phyloP scores from a whole-genome alignment of 2,113 vertebrate genomes.

The Uropsilus gracilis region DNA sequence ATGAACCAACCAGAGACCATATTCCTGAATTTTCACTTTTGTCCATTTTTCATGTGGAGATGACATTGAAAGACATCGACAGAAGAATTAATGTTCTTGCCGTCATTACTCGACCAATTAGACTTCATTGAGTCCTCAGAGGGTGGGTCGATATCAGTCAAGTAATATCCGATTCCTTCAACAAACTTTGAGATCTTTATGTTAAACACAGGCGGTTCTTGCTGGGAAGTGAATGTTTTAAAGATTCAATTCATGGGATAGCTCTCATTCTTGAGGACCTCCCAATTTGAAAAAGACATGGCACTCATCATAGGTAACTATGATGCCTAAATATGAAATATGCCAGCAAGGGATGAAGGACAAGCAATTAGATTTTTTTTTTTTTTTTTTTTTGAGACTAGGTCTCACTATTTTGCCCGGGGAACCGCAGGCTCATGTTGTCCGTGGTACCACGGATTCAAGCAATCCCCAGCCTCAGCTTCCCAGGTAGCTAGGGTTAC shows the following conservation, averaged over 20 bases:
- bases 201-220: background rate
- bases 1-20: background rate
- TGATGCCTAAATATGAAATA: background rate
- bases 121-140: background rate
- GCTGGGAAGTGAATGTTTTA: background rate
- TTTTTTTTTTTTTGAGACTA: no score
- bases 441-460: no score
- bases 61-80: background rate
- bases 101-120: background rate
- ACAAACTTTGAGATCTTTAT: background rate
- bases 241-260: background rate
- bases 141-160: background rate
- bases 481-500: no score
- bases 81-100: background rate
- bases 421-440: no score
- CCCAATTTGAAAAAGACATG: background rate
- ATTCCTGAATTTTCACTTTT: background rate
- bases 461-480: no score
- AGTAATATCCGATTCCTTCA: constrained; percentile 14
- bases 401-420: no score
- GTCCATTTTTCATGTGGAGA: background rate
- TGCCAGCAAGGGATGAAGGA: background rate
- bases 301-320: background rate
- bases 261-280: background rate
- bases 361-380: no score